Evolutionary conservation across 2,113 vertebrate species (phyloP).

Genomic region (Corapipo altera): DNA sequence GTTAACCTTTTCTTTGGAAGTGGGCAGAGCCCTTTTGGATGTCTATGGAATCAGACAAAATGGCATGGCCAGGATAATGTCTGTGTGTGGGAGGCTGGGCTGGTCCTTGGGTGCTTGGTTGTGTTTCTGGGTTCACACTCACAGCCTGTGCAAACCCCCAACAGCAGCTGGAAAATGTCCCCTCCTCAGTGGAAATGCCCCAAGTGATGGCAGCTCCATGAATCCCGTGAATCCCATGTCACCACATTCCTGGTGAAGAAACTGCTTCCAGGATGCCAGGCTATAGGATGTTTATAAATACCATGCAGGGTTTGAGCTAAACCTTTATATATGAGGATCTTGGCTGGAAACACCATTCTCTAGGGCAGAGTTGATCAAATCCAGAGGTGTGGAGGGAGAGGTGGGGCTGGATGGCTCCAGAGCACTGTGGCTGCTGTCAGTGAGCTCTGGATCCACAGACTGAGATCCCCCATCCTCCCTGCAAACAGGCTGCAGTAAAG

Average conservation of each 20-base stretch:
- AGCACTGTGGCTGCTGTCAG: background rate
- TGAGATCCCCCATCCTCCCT: background rate
- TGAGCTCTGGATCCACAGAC: accelerated
- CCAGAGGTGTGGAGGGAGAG: background rate
- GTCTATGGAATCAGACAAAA: background rate
- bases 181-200: background rate
- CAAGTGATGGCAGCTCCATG: accelerated
- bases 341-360: background rate
- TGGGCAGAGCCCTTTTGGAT: background rate
- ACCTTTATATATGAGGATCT: background rate
- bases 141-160: background rate
- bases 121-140: background rate
- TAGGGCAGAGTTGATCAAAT: background rate
- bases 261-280: background rate
- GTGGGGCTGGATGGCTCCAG: background rate
- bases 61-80: background rate
- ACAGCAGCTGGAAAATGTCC: background rate
- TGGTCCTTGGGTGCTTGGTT: background rate
- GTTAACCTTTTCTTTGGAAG: background rate
- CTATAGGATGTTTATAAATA: background rate
- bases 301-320: background rate
- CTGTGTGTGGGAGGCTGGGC: background rate
- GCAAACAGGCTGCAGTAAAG: background rate
- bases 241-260: background rate
- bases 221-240: no score